Conservation (phyloP, 1,140 invertebrate genomes). For the Drosophila navojoa region DNA sequence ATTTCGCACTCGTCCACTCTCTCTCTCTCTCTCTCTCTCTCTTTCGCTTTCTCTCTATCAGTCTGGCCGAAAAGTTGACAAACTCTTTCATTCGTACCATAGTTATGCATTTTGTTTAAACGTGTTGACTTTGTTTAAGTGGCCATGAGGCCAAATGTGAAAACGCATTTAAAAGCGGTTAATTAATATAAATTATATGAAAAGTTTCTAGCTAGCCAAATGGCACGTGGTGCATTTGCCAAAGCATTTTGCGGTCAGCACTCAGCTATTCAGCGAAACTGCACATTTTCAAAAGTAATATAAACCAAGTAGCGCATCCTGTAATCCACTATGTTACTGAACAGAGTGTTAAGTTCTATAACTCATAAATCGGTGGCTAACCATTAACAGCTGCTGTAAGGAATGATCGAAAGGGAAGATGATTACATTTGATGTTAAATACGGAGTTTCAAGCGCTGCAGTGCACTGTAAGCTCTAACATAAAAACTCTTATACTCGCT, state of each 20-base stretch:
- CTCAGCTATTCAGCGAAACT: background rate
- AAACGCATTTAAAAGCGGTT: slow-evolving; percentile 68
- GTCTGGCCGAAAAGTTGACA: slow-evolving; percentile 71
- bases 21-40: background rate
- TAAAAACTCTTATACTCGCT: slow-evolving; percentile 11
- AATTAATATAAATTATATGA: slow-evolving; percentile 71
- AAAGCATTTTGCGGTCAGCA: slow-evolving; percentile 1
- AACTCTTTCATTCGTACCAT: slow-evolving; percentile 50
- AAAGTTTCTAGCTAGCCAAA: slow-evolving; percentile 13
- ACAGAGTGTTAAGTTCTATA: background rate
- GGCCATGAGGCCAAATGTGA: slow-evolving; percentile 53
- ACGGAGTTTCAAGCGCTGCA: too few relatives aligned
- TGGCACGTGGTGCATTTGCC: slow-evolving; percentile 19
- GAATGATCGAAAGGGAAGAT: too few relatives aligned
- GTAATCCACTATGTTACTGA: background rate
- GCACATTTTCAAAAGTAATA: too few relatives aligned
- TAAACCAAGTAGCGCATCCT: too few relatives aligned
- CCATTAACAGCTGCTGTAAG: too few relatives aligned
- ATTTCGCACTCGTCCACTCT: slow-evolving; percentile 30
- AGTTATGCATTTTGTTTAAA: slow-evolving; percentile 34
- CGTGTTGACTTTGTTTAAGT: slow-evolving; percentile 71
- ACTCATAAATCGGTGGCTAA: too few relatives aligned
- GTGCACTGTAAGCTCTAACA: background rate
- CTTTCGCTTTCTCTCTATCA: background rate
- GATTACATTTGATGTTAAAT: too few relatives aligned